Base-by-base conservation (phyloP, 2,797 vertebrate species). In the Hippopotamyrus pictus region DNA sequence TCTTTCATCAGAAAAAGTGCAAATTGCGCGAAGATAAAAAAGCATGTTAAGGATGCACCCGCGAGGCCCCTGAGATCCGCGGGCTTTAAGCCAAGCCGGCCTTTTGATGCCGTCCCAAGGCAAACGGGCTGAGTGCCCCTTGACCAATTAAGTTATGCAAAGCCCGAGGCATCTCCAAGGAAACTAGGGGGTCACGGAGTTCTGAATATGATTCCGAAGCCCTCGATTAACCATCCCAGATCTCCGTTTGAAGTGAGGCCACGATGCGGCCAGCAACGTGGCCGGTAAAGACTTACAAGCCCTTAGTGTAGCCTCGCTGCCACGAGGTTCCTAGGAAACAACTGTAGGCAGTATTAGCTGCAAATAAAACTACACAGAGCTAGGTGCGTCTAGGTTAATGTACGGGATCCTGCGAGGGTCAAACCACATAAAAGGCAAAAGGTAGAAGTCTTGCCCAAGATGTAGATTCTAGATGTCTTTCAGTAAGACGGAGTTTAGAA, bases 111-210 rank as follows among this genome's bases (percentile, higher is more conserved):
- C 14, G 0, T 53, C 84, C 50, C 84, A 25, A 29, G 25, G 84
- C 84, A 54, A 54, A 19, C 4, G 51, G n/a, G 25, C 50, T 17
- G 25, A 33, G 48, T 86, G 84, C 29, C 51, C 84, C 51, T 86
- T 86, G 84, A 86, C 48, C 48, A 54, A 86, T 50, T 85, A 85
- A 25, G 83, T 86, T 53, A 86, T 86, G 50, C 22, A 86, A 86
- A 86, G 29, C 48, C 48, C 5, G 12, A 33, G 51, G 51, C 48
- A 17, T 53, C 12, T 33, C 83, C 83, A 11, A 4, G 25, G 83
- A 25, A 85, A 46, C 19, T 9, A 7, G 19, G 76, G 82, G 50
- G 83, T 50, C 25, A 44, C 25, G 14, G 50, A 85, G 83, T 85
- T 53, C 50, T 82, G 41, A 44, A 46, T 44, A 82, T n/a, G 76